phyloP scores from a whole-genome alignment of 23 tunicate genomes.

The Diplosoma virens region DNA sequence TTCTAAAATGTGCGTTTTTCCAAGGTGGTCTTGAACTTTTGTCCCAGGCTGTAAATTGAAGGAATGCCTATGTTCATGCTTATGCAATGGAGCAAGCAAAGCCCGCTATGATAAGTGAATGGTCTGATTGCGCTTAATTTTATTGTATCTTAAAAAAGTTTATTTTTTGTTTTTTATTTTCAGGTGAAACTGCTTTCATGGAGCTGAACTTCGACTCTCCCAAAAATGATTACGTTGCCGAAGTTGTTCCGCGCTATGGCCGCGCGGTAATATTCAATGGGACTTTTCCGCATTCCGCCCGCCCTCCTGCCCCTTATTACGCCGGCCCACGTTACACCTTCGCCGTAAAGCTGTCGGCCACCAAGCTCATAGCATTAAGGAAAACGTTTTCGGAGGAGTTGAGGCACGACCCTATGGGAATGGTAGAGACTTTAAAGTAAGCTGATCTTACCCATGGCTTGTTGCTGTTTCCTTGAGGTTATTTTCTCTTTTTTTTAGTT shows the following conservation, averaged over 20 bases:
- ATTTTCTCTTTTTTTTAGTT: neutral
- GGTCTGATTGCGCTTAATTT: no score
- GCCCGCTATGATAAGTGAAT: no score
- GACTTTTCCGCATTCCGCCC: constrained; percentile 85
- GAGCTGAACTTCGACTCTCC: constrained; percentile 61
- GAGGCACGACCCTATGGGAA: constrained; percentile 17
- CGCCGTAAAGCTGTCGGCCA: constrained; percentile 68
- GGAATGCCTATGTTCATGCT: no score
- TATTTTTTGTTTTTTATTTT: no score
- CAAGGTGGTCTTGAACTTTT: no score
- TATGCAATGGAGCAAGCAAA: no score
- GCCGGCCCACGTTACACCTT: constrained; percentile 71
- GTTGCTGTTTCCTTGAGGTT: neutral
- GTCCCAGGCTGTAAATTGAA: no score
- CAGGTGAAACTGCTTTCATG: constrained; percentile 93
- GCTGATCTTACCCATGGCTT: no score
- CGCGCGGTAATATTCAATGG: constrained; percentile 85
- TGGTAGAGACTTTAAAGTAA: constrained; percentile 20
- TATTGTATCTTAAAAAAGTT: no score
- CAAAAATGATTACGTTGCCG: constrained; percentile 88
- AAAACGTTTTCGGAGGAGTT: constrained; percentile 64
- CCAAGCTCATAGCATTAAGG: constrained; percentile 47
- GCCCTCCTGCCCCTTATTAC: constrained; percentile 69
- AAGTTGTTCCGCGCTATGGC: constrained; percentile 78
- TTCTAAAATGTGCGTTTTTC: no score